phyloP scores from a whole-genome alignment of 2,113 vertebrate genomes.

The Channa argus region DNA sequence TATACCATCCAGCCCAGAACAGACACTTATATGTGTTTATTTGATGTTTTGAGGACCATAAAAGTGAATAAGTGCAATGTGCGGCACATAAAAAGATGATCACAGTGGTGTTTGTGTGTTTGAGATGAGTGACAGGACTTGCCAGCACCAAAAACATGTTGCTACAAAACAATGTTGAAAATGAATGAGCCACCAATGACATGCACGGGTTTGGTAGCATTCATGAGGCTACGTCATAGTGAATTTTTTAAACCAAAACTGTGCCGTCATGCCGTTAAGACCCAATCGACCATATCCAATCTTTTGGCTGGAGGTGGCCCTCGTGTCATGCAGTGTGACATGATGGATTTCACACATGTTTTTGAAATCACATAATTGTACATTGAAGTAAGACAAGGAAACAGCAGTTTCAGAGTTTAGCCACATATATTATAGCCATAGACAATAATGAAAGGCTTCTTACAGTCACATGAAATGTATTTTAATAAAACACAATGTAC shows the following conservation, averaged over 20 bases:
- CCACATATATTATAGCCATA: conserved; percentile 63
- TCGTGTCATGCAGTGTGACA: conserved; percentile 49
- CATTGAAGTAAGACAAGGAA: conserved; percentile 50
- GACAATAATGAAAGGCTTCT: conserved; percentile 71
- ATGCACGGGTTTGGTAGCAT: conserved; percentile 39
- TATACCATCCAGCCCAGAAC: conserved; percentile 10
- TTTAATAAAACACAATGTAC: conserved; percentile 88
- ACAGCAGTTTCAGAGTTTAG: conserved; percentile 50
- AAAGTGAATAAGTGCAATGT: conserved; percentile 37
- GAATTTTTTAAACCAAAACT: conserved; percentile 60
- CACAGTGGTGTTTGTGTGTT: conserved; percentile 25
- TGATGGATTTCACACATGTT: conserved; percentile 71
- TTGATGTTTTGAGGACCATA: conserved; percentile 49
- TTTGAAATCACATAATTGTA: conserved; percentile 48
- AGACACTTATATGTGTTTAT: conserved; percentile 47
- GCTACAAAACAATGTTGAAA: conserved; percentile 5
- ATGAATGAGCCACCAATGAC: conserved; percentile 32
- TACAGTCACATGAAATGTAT: conserved; percentile 83
- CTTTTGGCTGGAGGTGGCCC: conserved; percentile 60
- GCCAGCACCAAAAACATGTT: conserved; percentile 27
- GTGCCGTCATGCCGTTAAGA: conserved; percentile 61
- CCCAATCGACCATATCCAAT: conserved; percentile 64
- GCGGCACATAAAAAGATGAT: conserved; percentile 49
- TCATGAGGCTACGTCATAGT: conserved; percentile 57
- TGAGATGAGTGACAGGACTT: conserved; percentile 29